Percentiles rank a stretch among this genome's conserved stretches.
These are phyloP conservation scores for Eupithecia exiguata DNA, from an alignment of 2,888 invertebrate species.

Conservation along the genomic window DNA sequence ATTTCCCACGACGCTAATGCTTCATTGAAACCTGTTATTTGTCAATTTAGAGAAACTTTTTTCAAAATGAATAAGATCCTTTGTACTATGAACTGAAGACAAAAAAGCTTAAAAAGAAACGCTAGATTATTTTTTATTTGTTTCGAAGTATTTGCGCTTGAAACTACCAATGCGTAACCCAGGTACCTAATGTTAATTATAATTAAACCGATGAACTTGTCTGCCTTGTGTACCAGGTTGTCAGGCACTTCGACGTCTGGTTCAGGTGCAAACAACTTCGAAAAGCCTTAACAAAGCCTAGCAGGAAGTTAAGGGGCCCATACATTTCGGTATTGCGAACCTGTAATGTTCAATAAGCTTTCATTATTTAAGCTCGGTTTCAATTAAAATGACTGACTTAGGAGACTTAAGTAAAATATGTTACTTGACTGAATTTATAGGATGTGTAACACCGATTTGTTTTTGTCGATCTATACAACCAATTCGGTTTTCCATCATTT, in stretches of 20 bases:
- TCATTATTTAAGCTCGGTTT: slow-evolving; percentile 16
- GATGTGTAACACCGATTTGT: neutral
- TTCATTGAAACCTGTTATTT: too few relatives aligned
- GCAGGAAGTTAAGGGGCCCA: slow-evolving; percentile 34
- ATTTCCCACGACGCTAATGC: too few relatives aligned
- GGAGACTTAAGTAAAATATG: neutral
- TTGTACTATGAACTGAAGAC: too few relatives aligned
- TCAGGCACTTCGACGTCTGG: slow-evolving; percentile 8
- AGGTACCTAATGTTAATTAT: too few relatives aligned
- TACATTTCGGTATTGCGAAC: slow-evolving; percentile 28
- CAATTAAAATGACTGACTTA: slow-evolving; percentile 21
- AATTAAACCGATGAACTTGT: neutral
- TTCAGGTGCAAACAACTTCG: slow-evolving; percentile 32
- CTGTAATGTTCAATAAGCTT: slow-evolving; percentile 32
- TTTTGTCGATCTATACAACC: neutral
- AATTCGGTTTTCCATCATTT: neutral
- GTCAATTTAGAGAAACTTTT: too few relatives aligned
- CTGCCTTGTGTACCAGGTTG: neutral
- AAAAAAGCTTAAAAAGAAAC: too few relatives aligned
- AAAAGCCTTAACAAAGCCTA: slow-evolving; percentile 28
- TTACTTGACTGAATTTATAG: neutral
- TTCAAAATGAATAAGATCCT: too few relatives aligned
- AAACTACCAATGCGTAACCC: too few relatives aligned
- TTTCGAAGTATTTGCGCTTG: too few relatives aligned
- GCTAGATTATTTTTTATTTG: too few relatives aligned